Evolutionary conservation across 2,888 invertebrate genomes (phyloP), one percentile per base, ranked within the genome.

Genomic region (Drosophila dives): DNA sequence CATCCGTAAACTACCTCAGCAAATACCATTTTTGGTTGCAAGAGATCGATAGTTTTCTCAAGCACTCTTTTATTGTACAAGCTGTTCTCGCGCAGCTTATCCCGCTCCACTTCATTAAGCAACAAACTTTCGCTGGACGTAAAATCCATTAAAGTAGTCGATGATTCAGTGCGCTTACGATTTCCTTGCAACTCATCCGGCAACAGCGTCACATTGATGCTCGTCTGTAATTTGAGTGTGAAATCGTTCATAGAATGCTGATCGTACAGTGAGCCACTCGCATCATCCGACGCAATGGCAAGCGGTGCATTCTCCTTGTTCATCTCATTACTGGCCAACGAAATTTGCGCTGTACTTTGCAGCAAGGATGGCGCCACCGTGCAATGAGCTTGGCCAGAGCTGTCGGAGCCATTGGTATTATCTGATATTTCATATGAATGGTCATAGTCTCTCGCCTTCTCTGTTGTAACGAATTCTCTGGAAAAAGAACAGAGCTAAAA

Each of bases 351-450:
- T 51, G 78, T 65, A 64, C 50, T 73, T 59, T 78, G 79, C 33
- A 71, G 29, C n/a, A 58, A 36, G 17, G 75, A 54, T n/a, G 62
- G 53, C n/a, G 64, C 50, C 6, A 32, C 50, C 2, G 72, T 69
- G 33, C 32, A 63, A 51, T 64, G 62, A 2, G 61, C 50, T 33
- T 64, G 61, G 11, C 60, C 70, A 11, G 76, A 50, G 45, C 71
- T 81, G 29, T 88, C 81, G 23, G 81, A 80, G 7, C 70, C 86
- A 55, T 59, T 75, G 17, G 65, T 61, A 50, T 77, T 73, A 45
- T 89, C 86, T 3, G 86, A 89, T 32, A 89, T 65, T 42, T 87
- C 86, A 51, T 77, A 89, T 10, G 87, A 89, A 51, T 85, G 64
- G 50, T 85, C 81, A 54, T 77, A 87, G 20, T 73, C 56, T 20